Base-by-base conservation (phyloP, 2,888 invertebrate genomes). In the Steinernema carpocapsae region DNA sequence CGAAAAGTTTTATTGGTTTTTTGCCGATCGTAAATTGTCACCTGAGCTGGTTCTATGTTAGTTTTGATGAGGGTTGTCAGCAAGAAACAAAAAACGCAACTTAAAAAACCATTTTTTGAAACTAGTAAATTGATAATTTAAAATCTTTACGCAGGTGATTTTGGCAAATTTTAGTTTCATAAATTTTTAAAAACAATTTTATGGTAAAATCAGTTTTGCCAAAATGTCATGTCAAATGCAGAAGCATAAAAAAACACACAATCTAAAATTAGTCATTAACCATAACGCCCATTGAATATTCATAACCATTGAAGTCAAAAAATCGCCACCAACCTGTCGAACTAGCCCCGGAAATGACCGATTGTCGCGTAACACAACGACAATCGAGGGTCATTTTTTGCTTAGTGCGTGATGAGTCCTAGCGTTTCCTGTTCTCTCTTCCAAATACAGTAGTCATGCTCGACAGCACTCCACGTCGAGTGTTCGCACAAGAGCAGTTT, bases 331-430 rank as follows among this genome's bases (percentile, higher is more conserved):
- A 26, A 64, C 64, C 64, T 64, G 29, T 64, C 14, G 64, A 64
- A 64, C 64, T 64, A 17, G 64, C 64, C 17, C 64, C 64, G 32
- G 64, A 64, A 37, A 64, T 64, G 64, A 64, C 32, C 64, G 64
- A 64, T 32, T 64, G 64, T 3, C 64, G 29, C 12, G 29, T 64
- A 26, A 64, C 64, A 64, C 64, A 64, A 12, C 64, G 64, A 32
- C 64, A 64, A 29, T 64, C 64, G 10, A 64, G 64, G 4, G 64
- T 64, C 64, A 64, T 64, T 14, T 29, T 32, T 64, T 29, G 64
- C 14, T 14, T 7, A 43, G 17, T 29, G 7, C 64, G 22, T 64
- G 17, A 17, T 48, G 17, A 48, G 2, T 48, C n/a, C 17, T 64
- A 37, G 37, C 37, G 37, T 37, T 37, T 37, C 37, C 37, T 37